Conservation (phyloP, 2,888 invertebrate species). For the Bombyx huttoni region DNA sequence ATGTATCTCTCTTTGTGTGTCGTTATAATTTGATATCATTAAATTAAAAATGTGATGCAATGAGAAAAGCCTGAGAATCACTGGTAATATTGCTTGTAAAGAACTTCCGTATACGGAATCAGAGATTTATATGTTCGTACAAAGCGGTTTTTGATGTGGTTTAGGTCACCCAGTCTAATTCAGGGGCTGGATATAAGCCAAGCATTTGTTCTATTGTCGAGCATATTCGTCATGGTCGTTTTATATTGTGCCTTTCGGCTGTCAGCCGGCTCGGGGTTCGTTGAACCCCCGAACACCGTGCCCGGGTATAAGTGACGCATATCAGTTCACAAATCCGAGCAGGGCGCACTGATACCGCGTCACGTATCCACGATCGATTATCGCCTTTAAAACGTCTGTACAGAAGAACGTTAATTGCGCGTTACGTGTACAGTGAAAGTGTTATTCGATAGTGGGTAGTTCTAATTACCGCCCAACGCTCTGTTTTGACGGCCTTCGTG, state of each 20-base stretch:
- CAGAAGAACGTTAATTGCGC: neutral
- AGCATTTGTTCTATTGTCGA: slow-evolving; percentile 63
- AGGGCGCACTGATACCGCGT: slow-evolving; percentile 12
- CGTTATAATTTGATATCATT: no score
- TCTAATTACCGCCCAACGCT: slow-evolving; percentile 16
- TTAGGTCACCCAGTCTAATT: slow-evolving; percentile 52
- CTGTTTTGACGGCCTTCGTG: slow-evolving; percentile 14
- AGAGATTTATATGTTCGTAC: neutral
- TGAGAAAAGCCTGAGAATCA: no score
- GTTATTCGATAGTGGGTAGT: slow-evolving; percentile 28
- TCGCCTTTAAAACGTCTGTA: neutral
- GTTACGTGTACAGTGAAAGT: slow-evolving; percentile 9
- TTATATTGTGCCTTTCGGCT: slow-evolving; percentile 36
- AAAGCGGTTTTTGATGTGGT: slow-evolving; percentile 6
- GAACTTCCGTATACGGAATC: neutral
- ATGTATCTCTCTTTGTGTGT: no score
- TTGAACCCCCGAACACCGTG: slow-evolving; percentile 40
- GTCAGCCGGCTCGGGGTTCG: slow-evolving; percentile 33
- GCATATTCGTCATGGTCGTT: slow-evolving; percentile 35
- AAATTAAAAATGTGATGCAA: no score
- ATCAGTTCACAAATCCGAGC: slow-evolving; percentile 34
- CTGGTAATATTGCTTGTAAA: neutral
- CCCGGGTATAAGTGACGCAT: slow-evolving; percentile 34
- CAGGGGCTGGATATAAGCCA: slow-evolving; percentile 59
- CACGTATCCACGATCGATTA: slow-evolving; percentile 3